These are phyloP conservation scores for Otolemur garnettii DNA, from an alignment of 2,113 vertebrate species.

Conservation along the genomic window DNA sequence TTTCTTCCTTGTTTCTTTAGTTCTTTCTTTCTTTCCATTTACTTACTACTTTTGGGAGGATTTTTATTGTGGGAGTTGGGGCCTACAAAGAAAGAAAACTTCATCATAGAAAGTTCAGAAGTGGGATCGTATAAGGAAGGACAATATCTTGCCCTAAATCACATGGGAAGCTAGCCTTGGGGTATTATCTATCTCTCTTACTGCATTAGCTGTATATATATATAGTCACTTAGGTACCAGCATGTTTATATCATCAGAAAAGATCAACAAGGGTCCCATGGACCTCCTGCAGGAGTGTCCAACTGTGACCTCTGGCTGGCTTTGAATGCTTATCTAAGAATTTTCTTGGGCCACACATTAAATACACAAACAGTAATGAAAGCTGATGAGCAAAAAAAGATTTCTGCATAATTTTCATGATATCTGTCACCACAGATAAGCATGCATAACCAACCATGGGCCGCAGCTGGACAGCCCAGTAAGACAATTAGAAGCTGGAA, in stretches of 20 bases:
- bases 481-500: not conserved
- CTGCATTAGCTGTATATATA: not conserved
- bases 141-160: not conserved
- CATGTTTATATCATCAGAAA: not conserved
- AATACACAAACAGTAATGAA: too few relatives aligned
- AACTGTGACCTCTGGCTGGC: too few relatives aligned
- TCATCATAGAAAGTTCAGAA: constrained; percentile 16
- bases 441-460: too few relatives aligned
- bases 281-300: not conserved
- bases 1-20: too few relatives aligned
- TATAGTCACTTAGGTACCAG: not conserved
- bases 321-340: too few relatives aligned
- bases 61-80: not conserved
- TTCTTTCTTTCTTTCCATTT: not conserved
- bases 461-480: not conserved
- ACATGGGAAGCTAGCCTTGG: not conserved
- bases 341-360: too few relatives aligned
- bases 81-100: not conserved
- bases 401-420: too few relatives aligned
- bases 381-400: too few relatives aligned
- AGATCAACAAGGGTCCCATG: not conserved
- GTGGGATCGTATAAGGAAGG: not conserved
- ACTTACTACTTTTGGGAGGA: not conserved
- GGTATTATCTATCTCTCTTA: not conserved
- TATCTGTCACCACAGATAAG: too few relatives aligned